Evolutionary conservation across 2,797 vertebrate species (phyloP).

Genomic region (Euphonia xanthogaster): DNA sequence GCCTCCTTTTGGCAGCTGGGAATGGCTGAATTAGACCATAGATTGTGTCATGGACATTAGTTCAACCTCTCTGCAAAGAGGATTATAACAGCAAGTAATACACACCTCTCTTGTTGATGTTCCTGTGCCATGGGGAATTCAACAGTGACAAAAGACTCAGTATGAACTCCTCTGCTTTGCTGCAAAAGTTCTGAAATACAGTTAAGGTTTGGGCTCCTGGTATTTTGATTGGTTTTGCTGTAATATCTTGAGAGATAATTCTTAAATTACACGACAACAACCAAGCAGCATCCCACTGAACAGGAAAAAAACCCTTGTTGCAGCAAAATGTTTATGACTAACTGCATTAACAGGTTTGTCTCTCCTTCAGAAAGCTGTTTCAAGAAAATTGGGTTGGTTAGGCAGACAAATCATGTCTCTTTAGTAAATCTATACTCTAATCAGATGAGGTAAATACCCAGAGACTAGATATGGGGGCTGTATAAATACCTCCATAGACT

Average conservation of each 20-base stretch:
- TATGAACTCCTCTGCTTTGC: neutral
- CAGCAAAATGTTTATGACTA: neutral
- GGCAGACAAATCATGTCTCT: neutral
- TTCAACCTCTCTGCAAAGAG: neutral
- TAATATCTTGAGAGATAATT: neutral
- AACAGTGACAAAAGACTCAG: neutral
- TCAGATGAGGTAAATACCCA: neutral
- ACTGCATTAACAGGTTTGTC: neutral
- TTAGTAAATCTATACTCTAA: neutral
- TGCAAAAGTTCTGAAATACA: neutral
- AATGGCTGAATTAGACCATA: neutral
- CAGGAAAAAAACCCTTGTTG: neutral
- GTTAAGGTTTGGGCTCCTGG: neutral
- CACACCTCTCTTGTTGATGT: neutral
- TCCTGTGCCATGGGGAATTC: neutral
- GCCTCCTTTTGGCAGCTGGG: neutral
- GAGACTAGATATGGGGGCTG: neutral
- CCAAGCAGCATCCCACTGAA: neutral
- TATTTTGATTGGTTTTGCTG: neutral
- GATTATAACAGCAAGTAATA: neutral
- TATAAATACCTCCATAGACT: conserved; percentile 54
- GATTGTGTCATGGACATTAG: neutral
- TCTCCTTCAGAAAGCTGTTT: neutral
- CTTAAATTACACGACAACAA: neutral
- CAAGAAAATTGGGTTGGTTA: neutral